phyloP scores from a whole-genome alignment of 2,797 vertebrate genomes.

The Rhynchotus rufescens region DNA sequence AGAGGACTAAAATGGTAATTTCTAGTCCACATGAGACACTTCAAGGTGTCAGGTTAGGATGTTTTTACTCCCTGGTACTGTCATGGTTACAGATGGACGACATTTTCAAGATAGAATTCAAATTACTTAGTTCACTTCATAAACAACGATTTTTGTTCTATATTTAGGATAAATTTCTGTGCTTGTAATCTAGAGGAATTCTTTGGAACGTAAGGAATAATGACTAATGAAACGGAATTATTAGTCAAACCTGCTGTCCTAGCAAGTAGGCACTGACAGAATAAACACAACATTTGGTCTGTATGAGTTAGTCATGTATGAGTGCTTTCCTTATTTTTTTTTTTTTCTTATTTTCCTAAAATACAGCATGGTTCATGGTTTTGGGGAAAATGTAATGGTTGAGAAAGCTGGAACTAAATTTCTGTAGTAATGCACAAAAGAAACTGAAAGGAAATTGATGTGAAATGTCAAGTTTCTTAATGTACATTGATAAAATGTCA shows the following conservation, averaged over 20 bases:
- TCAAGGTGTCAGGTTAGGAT: not conserved
- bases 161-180: not conserved
- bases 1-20: not conserved
- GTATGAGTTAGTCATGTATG: not conserved
- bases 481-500: slow-evolving; percentile 58
- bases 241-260: not conserved
- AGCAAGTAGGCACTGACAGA: not conserved
- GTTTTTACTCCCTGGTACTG: not conserved
- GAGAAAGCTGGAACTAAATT: slow-evolving; percentile 5
- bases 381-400: not conserved
- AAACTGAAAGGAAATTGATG: slow-evolving; percentile 30
- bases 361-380: not conserved
- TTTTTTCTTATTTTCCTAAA: not conserved
- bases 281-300: not conserved
- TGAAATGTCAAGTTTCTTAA: slow-evolving; percentile 53
- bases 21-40: not conserved
- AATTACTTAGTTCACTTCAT: not conserved
- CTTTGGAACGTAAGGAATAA: not conserved
- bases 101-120: not conserved
- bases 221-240: not conserved
- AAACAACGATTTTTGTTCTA: not conserved
- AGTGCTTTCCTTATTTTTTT: not conserved
- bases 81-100: not conserved
- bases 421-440: slow-evolving; percentile 2
- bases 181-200: not conserved